Conservation (phyloP, 2,797 vertebrate species). For the Uromys caudimaculatus region DNA sequence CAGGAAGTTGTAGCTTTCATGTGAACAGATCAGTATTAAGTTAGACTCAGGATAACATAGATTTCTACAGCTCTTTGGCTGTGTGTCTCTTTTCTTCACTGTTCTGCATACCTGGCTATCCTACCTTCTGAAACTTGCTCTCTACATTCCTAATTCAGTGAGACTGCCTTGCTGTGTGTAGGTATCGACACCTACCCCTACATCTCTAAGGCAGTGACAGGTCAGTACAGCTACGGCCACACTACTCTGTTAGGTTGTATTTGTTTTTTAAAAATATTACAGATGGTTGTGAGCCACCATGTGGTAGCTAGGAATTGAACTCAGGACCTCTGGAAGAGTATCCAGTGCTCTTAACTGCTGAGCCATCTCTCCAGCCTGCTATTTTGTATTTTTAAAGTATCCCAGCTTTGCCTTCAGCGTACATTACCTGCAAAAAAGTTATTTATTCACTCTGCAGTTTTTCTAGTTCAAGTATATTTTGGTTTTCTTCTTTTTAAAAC, state of each 20-base stretch:
- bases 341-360: neutral
- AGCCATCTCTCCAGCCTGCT: neutral
- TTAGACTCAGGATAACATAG: neutral
- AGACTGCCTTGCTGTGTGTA: neutral
- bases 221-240: neutral
- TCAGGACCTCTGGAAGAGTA: neutral
- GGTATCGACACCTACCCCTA: neutral
- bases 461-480: neutral
- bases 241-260: neutral
- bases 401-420: neutral
- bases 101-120: neutral
- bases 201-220: neutral
- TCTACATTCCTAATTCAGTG: neutral
- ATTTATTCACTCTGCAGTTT: neutral
- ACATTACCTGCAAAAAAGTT: neutral
- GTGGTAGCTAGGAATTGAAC: neutral
- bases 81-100: neutral
- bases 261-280: neutral
- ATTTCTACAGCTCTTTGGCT: neutral
- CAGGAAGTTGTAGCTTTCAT: neutral
- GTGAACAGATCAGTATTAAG: neutral
- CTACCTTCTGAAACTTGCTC: neutral
- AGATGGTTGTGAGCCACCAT: neutral
- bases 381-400: constrained; percentile 7
- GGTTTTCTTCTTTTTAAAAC: neutral